phyloP scores from a whole-genome alignment of 2,797 vertebrate genomes.

The Ictinia mississippiensis region DNA sequence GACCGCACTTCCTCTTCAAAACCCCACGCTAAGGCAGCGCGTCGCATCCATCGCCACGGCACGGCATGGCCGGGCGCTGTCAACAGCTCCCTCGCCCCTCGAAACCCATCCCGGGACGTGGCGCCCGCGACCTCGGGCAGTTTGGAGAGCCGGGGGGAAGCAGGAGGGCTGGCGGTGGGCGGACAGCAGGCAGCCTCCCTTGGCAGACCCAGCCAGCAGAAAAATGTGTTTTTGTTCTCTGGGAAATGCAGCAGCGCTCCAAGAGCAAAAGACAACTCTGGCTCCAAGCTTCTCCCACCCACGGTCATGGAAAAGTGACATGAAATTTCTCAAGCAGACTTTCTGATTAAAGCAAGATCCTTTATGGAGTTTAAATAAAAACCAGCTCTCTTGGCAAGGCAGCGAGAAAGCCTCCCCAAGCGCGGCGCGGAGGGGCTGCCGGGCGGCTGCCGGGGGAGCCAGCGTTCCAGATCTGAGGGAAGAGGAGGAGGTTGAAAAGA shows the following conservation, averaged over 20 bases:
- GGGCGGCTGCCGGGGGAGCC: constrained; percentile 28
- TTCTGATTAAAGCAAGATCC: constrained; percentile 75
- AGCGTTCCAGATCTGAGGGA: constrained; percentile 40
- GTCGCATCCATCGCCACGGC: accelerated
- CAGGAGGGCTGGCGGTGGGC: not conserved
- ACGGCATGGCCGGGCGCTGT: not conserved
- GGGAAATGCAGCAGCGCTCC: constrained; percentile 61
- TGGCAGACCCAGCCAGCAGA: constrained; percentile 20
- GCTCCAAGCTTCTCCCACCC: constrained; percentile 73
- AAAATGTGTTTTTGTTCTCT: constrained; percentile 61
- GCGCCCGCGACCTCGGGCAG: not conserved
- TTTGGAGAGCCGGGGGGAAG: not conserved
- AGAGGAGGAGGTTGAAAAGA: constrained; percentile 42
- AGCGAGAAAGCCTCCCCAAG: constrained; percentile 37
- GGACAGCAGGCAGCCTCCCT: not conserved
- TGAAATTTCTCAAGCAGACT: constrained; percentile 74
- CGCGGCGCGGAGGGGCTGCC: constrained; percentile 40
- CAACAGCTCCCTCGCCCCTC: not conserved
- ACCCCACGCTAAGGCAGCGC: accelerated
- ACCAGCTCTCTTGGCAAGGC: constrained; percentile 67
- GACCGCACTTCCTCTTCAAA: not conserved
- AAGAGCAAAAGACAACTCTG: constrained; percentile 73
- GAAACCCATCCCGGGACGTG: not conserved
- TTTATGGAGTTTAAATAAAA: constrained; percentile 73
- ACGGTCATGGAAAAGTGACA: constrained; percentile 78